Base-by-base conservation (phyloP, 2,113 vertebrate genomes). In the Microtus ochrogaster region DNA sequence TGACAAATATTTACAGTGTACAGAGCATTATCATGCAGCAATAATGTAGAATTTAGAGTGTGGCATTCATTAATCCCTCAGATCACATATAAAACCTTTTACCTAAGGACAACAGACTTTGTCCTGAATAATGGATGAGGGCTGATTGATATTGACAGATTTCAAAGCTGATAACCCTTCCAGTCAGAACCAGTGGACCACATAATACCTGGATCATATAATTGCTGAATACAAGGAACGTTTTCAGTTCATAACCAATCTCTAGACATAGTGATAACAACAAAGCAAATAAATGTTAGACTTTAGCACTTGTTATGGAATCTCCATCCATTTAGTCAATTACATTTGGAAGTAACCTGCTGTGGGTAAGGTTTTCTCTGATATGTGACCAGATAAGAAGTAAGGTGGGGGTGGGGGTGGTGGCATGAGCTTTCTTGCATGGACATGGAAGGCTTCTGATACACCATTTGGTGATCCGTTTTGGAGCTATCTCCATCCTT, bases 201-300 rank as follows among this genome's bases (percentile, higher is more conserved):
- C 8, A 3, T 88, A 74, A 88, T 85, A 90, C 39, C 74, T 89
- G 86, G 22, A 85, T 91, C 85, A 92, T 65, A 89, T 94, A 85
- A 97, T 66, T 91, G 70, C 58, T 82, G 94, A 96, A 88, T 41
- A 82, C 41, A 92, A 11, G 58, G n/a, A 73, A 85, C 2, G 72
- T 26, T 85, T 79, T 77, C 66, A 91, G 2, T 89, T 87, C 11
- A 87, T 90, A 72, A 70, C 90, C 52, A 33, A 85, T 58, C 41
- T 96, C 49, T 63, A 96, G 47, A 81, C 33, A 76, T 47, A 88
- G 47, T 24, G 47, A 66, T 47, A 84, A 3, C 30, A 41, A 79
- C 70, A 70, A 88, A 91, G 87, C 79, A 95, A 95, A 83, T 68
- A 90, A 86, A 92, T 91, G 39, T 83, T 89, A 73, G 55, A 55